Conservation (phyloP, 2,113 vertebrate species). For the Anolis carolinensis region DNA sequence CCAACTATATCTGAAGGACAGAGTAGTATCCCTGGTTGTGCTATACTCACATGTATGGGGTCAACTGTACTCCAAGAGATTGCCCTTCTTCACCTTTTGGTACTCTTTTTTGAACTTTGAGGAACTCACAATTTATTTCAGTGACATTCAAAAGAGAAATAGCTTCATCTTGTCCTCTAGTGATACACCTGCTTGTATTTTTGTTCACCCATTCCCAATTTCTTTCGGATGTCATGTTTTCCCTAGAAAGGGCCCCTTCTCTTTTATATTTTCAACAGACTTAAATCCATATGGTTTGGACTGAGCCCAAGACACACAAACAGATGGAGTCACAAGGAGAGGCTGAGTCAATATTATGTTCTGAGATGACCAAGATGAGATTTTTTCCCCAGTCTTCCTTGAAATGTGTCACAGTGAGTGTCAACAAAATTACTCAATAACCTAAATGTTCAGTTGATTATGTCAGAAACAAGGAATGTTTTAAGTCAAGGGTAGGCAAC, state of each 20-base stretch:
- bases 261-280: neutral
- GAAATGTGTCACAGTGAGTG: neutral
- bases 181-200: neutral
- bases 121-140: neutral
- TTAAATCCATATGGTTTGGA: neutral
- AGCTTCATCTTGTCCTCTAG: neutral
- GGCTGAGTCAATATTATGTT: conserved; percentile 27
- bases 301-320: conserved; percentile 6
- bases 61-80: neutral
- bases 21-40: neutral
- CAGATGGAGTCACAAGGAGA: conserved; percentile 15
- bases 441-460: neutral
- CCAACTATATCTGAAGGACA: too few species aligned
- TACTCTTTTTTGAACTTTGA: neutral
- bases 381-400: too few species aligned
- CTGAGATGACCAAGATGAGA: neutral
- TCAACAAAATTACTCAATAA: neutral
- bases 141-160: neutral
- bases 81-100: neutral
- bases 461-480: too few species aligned
- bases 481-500: too few species aligned
- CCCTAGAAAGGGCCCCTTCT: neutral
- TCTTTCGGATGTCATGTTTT: neutral
- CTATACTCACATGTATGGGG: neutral
- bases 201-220: neutral